Evolutionary conservation across 2,888 invertebrate genomes (phyloP).

Genomic region (Sacculina carcini): DNA sequence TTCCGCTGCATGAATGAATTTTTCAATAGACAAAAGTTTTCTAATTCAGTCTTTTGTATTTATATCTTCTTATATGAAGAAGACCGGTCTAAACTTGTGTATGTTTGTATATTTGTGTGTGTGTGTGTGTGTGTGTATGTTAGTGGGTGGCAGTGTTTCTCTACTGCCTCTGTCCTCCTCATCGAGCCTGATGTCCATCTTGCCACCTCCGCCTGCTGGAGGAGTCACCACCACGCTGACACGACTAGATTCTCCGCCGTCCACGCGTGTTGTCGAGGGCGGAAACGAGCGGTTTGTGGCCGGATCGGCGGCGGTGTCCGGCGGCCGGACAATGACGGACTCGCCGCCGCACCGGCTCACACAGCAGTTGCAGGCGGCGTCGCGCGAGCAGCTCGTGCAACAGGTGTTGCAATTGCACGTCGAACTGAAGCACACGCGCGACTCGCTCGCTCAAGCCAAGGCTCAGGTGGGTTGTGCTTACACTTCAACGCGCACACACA

Average conservation of each 20-base stretch:
- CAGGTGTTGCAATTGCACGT: neutral
- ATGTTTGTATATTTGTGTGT: too few species aligned
- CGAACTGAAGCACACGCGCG: neutral
- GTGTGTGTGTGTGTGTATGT: too few species aligned
- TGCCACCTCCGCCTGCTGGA: too few species aligned
- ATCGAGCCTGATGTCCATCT: too few species aligned
- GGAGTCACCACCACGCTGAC: too few species aligned
- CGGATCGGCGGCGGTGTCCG: neutral
- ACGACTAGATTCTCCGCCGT: neutral
- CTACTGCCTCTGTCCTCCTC: neutral
- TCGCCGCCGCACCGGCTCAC: too few species aligned
- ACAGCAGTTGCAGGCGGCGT: neutral
- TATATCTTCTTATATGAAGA: too few species aligned
- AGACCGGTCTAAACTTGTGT: too few species aligned
- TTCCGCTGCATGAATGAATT: too few species aligned
- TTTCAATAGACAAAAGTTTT: too few species aligned
- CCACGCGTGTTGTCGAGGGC: conserved; percentile 12
- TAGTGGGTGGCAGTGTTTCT: neutral
- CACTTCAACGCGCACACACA: too few species aligned
- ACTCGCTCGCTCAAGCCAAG: neutral
- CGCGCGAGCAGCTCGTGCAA: neutral
- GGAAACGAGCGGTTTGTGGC: conserved; percentile 11
- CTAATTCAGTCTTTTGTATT: too few species aligned
- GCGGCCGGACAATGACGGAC: neutral
- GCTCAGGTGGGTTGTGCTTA: neutral